Conservation (phyloP, 1,140 invertebrate species). For the Pararge aegeria region DNA sequence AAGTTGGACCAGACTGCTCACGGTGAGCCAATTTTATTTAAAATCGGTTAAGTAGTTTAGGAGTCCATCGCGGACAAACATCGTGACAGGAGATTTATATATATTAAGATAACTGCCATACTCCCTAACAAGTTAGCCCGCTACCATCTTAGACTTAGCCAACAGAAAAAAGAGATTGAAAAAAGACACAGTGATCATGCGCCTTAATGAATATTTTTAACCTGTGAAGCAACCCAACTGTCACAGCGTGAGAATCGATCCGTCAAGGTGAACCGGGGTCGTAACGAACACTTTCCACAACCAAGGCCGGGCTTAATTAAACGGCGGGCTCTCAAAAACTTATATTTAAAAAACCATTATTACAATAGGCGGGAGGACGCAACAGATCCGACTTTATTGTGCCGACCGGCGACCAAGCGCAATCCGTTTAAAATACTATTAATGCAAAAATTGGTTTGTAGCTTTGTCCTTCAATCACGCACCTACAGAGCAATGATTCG, state of each 20-base stretch:
- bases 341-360: slow-evolving; percentile 56
- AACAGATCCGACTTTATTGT: slow-evolving; percentile 24
- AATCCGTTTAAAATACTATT: slow-evolving; percentile 9
- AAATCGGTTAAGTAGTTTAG: too few species aligned
- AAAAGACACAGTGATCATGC: neutral
- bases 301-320: slow-evolving; percentile 51
- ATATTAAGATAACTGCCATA: too few species aligned
- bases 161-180: too few species aligned
- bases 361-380: slow-evolving; percentile 37
- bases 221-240: slow-evolving; percentile 35
- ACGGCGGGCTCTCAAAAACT: slow-evolving; percentile 56
- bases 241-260: slow-evolving; percentile 60
- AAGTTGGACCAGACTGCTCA: too few species aligned
- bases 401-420: neutral
- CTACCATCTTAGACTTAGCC: too few species aligned
- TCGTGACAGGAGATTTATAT: too few species aligned
- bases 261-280: slow-evolving; percentile 64
- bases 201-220: slow-evolving; percentile 18
- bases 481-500: too few species aligned
- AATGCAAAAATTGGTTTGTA: too few species aligned
- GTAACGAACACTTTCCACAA: slow-evolving; percentile 63
- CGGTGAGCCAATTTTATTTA: too few species aligned
- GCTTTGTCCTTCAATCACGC: too few species aligned
- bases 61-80: too few species aligned
- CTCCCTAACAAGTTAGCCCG: too few species aligned